Base-by-base conservation (phyloP, 1,140 invertebrate genomes). In the Papilio helenus region DNA sequence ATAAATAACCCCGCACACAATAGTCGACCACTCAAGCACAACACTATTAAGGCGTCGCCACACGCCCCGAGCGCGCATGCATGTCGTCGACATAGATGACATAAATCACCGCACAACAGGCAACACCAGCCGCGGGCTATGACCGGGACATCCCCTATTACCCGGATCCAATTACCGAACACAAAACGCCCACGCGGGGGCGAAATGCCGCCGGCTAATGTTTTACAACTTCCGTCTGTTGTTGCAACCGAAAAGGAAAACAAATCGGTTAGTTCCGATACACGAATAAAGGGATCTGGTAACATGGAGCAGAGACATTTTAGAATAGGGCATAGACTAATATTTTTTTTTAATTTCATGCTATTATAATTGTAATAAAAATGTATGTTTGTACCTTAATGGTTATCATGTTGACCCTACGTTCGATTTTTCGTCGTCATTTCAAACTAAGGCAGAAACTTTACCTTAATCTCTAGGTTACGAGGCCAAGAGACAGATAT, bases 21-120 rank as follows among this genome's bases (percentile, higher is more conserved):
- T 34, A 16, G 49, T 14, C 18, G 34, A 65, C 74, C 76, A 55
- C 55, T 42, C 51, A 29, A 23, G 49, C 23, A 61, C 29, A 61
- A 61, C 76, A 39, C 29, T 42, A 61, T 61, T 77, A 61, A 39
- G 76, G 76, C 76, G 76, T 77, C 76, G 34, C 74, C 72, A 14
- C 78, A 77, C 74, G 79, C 82, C 78, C 74, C 68, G 72, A 68
- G 85, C 81, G 80, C 23, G 58, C 26, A 8, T 80, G 81, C 16
- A n/a, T 89, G 89, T 82, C 72, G 80, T 72, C 81, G 81, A 86
- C 88, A 77, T 20, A 87, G 85, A 84, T 79, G 78, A 83, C 88
- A 89, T 90, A 90, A 91, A 91, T 91, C 90, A 90, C 74, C 65
- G 74, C 81, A 84, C 86, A 89, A 89, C 87, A 82, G 88, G 51